Evolutionary conservation across 2,797 vertebrate genomes (phyloP), one percentile per base, ranked within the genome.

Genomic region (Galaxias olidus): DNA sequence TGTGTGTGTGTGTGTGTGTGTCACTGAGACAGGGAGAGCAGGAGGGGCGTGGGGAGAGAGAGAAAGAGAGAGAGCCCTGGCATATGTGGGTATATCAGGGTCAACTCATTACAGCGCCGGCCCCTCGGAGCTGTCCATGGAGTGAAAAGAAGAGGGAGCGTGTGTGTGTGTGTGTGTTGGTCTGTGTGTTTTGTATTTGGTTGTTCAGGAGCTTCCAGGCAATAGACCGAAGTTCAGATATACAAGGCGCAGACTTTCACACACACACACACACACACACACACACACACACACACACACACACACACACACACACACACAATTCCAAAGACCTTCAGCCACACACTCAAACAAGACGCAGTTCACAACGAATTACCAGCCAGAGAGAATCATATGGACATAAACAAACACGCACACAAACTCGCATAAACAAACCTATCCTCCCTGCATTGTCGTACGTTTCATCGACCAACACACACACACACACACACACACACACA

Each of bases 1-100:
- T 49, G 47, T 49, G 48, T 49, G 48, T 49, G 48, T 49, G 48
- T 49, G 48, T 50, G 11, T 51, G 49, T 51, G 14, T 51, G 49
- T 51, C 8, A 9, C 49, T 9, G 49, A 17, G 49, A 51, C n/a
- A n/a, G 15, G 15, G 49, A 2, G 9, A 30, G 30, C 30, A 6
- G 30, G 30, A 6, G 30, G 30, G n/a, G n/a, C n/a, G n/a, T n/a
- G n/a, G n/a, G n/a, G n/a, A n/a, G n/a, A n/a, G n/a, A n/a, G n/a
- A n/a, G n/a, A n/a, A n/a, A 30, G 30, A 30, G 30, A 30, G 30
- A 30, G 30, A 30, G 30, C 30, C 30, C 30, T 30, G 30, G 30
- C 30, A 30, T 30, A 30, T 30, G 30, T 30, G 2, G 30, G 30
- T 3, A 30, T 30, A 6, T 30, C 6, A 30, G 30, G 30, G 30